These are phyloP conservation scores for Heliconius ethilla DNA, from an alignment of 2,888 invertebrate species.

Conservation along the genomic window DNA sequence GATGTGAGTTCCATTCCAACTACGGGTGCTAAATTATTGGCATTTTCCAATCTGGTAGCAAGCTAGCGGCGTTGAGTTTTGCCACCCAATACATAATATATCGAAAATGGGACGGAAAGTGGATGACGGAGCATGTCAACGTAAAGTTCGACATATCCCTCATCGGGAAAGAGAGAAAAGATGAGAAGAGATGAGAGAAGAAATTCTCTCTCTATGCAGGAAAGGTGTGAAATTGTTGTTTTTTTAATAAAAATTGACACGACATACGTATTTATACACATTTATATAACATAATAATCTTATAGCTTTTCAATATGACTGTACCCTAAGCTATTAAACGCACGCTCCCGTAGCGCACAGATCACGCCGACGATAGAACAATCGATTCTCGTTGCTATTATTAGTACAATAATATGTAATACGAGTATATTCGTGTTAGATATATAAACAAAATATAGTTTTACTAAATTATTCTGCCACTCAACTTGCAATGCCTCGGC, in stretches of 20 bases:
- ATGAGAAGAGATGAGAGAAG: too few relatives aligned
- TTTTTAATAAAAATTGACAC: not conserved
- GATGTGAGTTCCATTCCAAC: too few relatives aligned
- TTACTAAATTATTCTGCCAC: not conserved
- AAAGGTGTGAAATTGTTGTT: too few relatives aligned
- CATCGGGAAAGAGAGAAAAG: too few relatives aligned
- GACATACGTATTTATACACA: not conserved
- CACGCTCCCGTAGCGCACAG: constrained; percentile 44
- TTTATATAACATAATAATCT: not conserved
- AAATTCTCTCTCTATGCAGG: too few relatives aligned
- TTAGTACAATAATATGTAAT: constrained; percentile 33
- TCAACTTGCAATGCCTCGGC: too few relatives aligned
- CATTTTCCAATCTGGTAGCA: not conserved
- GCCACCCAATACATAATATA: not conserved
- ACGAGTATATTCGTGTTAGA: constrained; percentile 3
- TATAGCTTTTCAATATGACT: constrained; percentile 13
- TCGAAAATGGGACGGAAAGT: not conserved
- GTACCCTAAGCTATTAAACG: constrained; percentile 31
- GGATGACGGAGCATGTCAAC: not conserved
- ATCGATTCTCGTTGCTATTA: constrained; percentile 47
- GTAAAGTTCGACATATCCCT: too few relatives aligned
- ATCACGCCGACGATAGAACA: constrained; percentile 46
- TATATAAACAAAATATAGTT: not conserved
- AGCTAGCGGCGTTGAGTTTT: not conserved
- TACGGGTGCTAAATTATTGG: not conserved